Conservation (phyloP, 2,888 invertebrate species). For the Myathropa florea region DNA sequence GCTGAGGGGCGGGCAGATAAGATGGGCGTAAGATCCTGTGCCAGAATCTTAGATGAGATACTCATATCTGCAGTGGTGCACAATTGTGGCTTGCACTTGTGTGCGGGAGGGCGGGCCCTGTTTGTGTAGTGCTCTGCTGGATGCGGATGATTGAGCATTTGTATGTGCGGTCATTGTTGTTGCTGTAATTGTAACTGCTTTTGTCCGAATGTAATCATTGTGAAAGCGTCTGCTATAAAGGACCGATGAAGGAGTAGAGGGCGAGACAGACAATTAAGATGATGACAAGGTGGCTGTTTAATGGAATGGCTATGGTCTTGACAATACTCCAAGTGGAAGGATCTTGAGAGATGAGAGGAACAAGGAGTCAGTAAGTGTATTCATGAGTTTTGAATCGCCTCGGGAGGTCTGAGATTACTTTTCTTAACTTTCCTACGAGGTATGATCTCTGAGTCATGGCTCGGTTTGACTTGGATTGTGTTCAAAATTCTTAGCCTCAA, state of each 20-base stretch:
- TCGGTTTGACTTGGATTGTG: neutral
- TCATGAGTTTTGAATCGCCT: neutral
- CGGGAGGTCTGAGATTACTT: neutral
- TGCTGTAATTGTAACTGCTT: constrained; percentile 28
- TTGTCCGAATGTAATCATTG: constrained; percentile 47
- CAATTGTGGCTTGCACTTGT: constrained; percentile 27
- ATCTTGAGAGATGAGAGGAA: neutral
- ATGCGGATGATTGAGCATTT: constrained; percentile 45
- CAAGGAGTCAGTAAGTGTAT: neutral
- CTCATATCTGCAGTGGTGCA: constrained; percentile 20
- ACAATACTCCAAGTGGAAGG: neutral
- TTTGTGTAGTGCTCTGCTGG: neutral
- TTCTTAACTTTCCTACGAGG: neutral
- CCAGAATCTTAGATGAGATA: constrained; percentile 49
- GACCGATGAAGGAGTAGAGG: neutral
- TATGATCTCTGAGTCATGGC: neutral
- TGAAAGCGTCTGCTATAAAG: constrained; percentile 11
- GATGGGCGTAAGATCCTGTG: constrained; percentile 18
- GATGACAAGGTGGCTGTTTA: neutral
- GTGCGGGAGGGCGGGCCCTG: neutral
- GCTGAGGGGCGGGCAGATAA: neutral
- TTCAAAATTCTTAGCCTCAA: neutral
- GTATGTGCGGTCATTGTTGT: constrained; percentile 45
- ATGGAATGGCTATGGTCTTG: neutral
- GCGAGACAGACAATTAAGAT: neutral